Evolutionary conservation across 2,113 vertebrate species (phyloP), one percentile per base, ranked within the genome.

Genomic region (Nerophis ophidion): DNA sequence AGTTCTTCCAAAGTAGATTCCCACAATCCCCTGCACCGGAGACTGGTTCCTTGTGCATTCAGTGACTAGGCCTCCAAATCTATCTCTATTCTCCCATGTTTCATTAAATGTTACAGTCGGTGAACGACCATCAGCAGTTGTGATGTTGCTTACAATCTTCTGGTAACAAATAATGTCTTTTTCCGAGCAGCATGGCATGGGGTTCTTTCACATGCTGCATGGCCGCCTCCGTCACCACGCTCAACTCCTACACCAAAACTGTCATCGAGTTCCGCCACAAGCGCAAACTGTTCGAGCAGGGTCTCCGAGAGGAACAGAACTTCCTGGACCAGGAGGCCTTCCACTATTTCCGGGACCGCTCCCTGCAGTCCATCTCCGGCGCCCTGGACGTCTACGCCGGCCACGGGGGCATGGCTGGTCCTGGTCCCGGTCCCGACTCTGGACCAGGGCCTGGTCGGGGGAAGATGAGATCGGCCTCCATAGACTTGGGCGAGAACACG

Each of bases 201-300:
- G 96, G 94, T 13, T 98, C 96, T 55, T 98, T 98, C 77, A 98
- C 95, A 70, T 98, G 95, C 87, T 98, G 96, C 89, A 98, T 98
- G 96, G 95, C 96, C 0, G 96, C 96, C 69, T 98, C 96, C 0
- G 95, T 98, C 85, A 98, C 95, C 85, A 98, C 96, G 14, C 91
- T 98, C 83, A 98, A 98, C 93, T 98, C 96, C 72, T 98, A 98
- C 90, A 98, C 95, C 68, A 98, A 98, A 90, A 98, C 94, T 5
- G 95, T 98, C 79, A 95, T 98, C 40, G 96, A 98, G 90, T 98
- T 98, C 89, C 89, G 94, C 16, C 94, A 97, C 91, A 98, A 98
- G 72, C 91, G 95, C 63, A 97, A 95, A 87, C 91, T 95, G 68
- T 96, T 96, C 40, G 94, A 95, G 89, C 94, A 94, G 87, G 93